phyloP scores from a whole-genome alignment of 2,113 vertebrate genomes.

The Hemiprocne comata region DNA sequence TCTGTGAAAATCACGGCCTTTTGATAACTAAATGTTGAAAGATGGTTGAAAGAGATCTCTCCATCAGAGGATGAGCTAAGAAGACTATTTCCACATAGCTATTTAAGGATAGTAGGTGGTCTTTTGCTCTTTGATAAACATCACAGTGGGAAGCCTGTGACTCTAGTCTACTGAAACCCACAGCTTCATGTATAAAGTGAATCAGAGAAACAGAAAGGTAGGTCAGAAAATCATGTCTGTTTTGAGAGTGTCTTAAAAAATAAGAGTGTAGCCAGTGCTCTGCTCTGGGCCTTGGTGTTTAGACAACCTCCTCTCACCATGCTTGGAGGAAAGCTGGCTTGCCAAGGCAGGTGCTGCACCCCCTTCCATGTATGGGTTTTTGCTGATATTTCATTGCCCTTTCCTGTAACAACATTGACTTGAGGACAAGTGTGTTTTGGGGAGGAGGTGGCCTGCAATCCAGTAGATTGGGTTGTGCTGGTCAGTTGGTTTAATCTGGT shows the following conservation, averaged over 20 bases:
- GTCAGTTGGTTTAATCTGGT: not conserved
- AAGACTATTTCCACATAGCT: not conserved
- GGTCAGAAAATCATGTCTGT: not conserved
- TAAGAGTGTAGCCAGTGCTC: accelerated
- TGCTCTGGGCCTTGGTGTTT: not conserved
- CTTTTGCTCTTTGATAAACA: not conserved
- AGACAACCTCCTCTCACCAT: not conserved
- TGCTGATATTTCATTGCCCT: not conserved
- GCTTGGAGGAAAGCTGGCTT: not conserved
- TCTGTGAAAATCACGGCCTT: not conserved
- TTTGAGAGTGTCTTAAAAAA: not conserved
- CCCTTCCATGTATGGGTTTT: not conserved
- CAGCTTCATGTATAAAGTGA: not conserved
- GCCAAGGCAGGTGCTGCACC: not conserved
- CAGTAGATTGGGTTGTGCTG: not conserved
- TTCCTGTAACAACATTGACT: not conserved
- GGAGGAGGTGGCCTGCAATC: not conserved
- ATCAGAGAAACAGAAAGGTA: not conserved
- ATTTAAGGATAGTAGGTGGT: not conserved
- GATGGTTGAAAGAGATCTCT: not conserved
- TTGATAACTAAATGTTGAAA: not conserved
- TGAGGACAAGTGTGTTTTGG: not conserved
- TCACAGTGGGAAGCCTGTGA: not conserved
- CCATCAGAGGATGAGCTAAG: not conserved
- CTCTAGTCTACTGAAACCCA: not conserved